Evolutionary conservation across 2,113 vertebrate genomes (phyloP), one percentile per base, ranked within the genome.

Genomic region (Polypterus bichir): DNA sequence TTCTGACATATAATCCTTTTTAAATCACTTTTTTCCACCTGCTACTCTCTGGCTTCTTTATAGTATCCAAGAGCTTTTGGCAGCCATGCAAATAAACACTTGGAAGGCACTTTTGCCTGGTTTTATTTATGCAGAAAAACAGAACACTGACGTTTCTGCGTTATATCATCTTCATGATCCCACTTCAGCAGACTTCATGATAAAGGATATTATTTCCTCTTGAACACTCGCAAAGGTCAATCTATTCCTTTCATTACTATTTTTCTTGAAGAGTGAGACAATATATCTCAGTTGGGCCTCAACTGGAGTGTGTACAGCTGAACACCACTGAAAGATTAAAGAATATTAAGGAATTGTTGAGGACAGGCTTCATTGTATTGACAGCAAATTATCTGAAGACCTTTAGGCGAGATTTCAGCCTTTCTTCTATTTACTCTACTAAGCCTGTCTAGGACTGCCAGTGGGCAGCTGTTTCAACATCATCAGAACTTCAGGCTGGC

Each of bases 391-490:
- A 74, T 72, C 69, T 73, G 75, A 79, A 77, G 73, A 68, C 73
- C 63, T 76, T 77, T 81, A 79, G 77, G 75, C 76, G 71, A 66
- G 65, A 65, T 70, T 65, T 74, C 73, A 73, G 70, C 64, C 58
- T 68, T 68, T 58, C 59, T 64, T 66, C 70, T 77, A 75, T 79
- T 79, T 81, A 73, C 75, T 76, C 76, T 75, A 75, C 67, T 65
- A 72, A 74, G 73, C 61, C 68, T 71, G 67, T 68, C 71, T 65
- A 70, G 57, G 62, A 68, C 69, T 71, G 64, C 49, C 71, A 65
- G 72, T 72, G 69, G 70, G 73, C 75, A 80, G 78, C 78, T 80
- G 76, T 80, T 80, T 72, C 71, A 76, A 78, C 69, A 71, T 67
- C 72, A 70, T 66, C 70, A 65, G 59, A 65, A 62, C 58, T 64